phyloP scores from a whole-genome alignment of 2,113 vertebrate species.

The Petrocephalus zakoni region DNA sequence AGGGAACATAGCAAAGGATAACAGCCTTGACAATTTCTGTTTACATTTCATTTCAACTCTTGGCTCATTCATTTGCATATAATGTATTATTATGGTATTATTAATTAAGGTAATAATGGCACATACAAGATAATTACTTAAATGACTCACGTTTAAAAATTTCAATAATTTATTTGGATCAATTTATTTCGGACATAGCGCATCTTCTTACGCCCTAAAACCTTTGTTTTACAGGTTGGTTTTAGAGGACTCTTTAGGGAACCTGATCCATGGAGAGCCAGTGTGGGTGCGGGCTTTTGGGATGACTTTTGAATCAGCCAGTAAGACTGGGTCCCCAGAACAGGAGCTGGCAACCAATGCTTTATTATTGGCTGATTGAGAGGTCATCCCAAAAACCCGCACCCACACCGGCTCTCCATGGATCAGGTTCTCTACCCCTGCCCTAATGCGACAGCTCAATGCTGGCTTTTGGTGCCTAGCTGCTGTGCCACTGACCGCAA shows the following conservation, averaged over 20 bases:
- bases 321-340: too few relatives aligned
- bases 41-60: neutral
- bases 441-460: neutral
- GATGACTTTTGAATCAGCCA: too few relatives aligned
- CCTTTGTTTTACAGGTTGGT: neutral
- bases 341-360: too few relatives aligned
- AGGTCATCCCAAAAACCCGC: too few relatives aligned
- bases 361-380: too few relatives aligned
- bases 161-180: neutral
- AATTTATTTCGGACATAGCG: neutral
- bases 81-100: too few relatives aligned
- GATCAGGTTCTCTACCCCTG: too few relatives aligned
- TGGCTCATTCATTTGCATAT: neutral
- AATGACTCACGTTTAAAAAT: neutral
- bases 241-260: neutral
- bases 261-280: too few relatives aligned
- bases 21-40: neutral
- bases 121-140: neutral
- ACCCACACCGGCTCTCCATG: too few relatives aligned
- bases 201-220: neutral
- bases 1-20: conserved; percentile 4
- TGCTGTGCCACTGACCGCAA: neutral
- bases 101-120: neutral
- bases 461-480: neutral
- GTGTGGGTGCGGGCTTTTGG: too few relatives aligned